Base-by-base conservation (phyloP, 2,888 invertebrate genomes). In the Euclidia mi region DNA sequence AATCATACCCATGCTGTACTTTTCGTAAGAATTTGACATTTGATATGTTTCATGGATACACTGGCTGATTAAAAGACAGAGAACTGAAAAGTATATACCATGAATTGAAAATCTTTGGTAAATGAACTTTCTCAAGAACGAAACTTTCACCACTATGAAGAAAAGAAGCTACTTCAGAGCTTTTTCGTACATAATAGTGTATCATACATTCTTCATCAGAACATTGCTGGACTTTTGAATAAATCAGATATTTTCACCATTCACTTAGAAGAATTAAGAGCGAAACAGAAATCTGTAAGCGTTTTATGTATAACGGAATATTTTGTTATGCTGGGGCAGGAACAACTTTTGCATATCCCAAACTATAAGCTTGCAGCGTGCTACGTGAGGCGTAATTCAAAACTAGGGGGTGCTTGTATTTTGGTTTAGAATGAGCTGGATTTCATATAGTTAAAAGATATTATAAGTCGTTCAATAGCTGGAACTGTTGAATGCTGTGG, bases 401-500 rank as follows among this genome's bases (percentile, higher is more conserved):
- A 35, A 18, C 34, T 34, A 6, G 45, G 45, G 3, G 34, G 45
- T 7, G 45, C 45, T 12, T 45, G 45, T 14, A 45, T 45, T 14
- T 18, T 45, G 9, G 25, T 45, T 2, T 35, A 12, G 20, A 34
- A 14, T 3, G 11, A 10, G 12, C 6, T 11, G 18, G 11, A 44
- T 6, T 44, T 4, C 7, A 34, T n/a, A 11, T 12, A 20, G 10
- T 7, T 35, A 6, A 4, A 7, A 6, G 11, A 25, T n/a, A 11
- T 40, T 2, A 25, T n/a, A 7, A 34, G 10, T 9, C 11, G 18
- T 2, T 20, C 35, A 2, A 20, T 35, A 18, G 7, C 20, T 2
- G 35, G 45, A 1, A 10, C 34, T 1, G 2, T 45, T 11, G 46
- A 46, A n/a, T 46, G 46, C 11, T 46, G 46, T 10, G 46, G 35